These are phyloP conservation scores for Belgica antarctica DNA, from an alignment of 2,888 invertebrate genomes.

Conservation along the genomic window DNA sequence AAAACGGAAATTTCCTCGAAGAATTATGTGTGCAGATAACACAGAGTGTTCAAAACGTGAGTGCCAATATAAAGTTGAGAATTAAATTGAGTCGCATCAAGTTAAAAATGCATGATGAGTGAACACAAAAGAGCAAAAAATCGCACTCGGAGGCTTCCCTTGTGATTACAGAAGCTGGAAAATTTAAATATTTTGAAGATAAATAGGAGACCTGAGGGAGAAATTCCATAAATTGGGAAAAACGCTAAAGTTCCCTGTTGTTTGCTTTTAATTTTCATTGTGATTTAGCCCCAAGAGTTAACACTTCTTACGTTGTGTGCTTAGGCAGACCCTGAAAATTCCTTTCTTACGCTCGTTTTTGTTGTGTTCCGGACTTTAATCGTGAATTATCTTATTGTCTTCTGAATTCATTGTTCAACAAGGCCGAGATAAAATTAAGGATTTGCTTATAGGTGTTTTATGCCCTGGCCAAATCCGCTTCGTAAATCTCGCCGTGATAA, in stretches of 20 bases:
- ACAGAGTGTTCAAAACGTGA: not conserved
- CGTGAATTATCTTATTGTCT: not conserved
- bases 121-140: too few relatives aligned
- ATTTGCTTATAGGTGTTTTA: too few relatives aligned
- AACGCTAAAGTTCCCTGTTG: not conserved
- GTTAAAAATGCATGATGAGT: slow-evolving; percentile 27
- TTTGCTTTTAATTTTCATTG: slow-evolving; percentile 15
- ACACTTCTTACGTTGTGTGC: not conserved
- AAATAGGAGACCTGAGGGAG: not conserved
- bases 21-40: too few relatives aligned
- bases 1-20: slow-evolving; percentile 1
- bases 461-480: too few relatives aligned
- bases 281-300: not conserved
- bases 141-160: too few relatives aligned
- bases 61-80: not conserved
- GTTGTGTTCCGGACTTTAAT: not conserved
- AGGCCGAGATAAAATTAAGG: not conserved
- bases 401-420: not conserved
- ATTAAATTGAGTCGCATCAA: slow-evolving; percentile 13
- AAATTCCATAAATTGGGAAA: not conserved
- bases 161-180: not conserved
- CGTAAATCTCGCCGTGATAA: not conserved
- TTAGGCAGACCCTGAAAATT: not conserved
- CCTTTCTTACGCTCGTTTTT: not conserved
- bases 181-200: not conserved